Percentiles rank a stretch among this genome's conserved stretches.
Conservation (phyloP, 2,113 vertebrate genomes). For the Columba livia region DNA sequence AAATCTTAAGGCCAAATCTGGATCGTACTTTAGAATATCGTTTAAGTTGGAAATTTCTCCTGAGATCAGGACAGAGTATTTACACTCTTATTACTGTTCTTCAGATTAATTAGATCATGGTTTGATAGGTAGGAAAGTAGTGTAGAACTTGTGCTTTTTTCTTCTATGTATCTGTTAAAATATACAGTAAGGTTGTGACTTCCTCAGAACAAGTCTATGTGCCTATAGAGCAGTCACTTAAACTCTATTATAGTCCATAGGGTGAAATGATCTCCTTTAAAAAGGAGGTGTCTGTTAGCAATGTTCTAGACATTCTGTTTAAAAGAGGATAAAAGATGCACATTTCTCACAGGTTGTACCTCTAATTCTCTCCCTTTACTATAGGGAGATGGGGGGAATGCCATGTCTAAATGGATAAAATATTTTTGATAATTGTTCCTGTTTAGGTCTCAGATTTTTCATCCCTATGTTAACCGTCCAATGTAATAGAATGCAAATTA, state of each 20-base stretch:
- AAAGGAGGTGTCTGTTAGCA: not conserved
- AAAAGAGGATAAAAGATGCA: not conserved
- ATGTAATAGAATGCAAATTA: not conserved
- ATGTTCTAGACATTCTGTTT: not conserved
- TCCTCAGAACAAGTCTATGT: not conserved
- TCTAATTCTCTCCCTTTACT: not conserved
- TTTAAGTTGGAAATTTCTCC: not conserved
- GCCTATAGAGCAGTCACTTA: not conserved
- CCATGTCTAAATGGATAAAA: not conserved
- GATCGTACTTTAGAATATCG: not conserved
- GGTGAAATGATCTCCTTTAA: not conserved
- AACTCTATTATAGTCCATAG: not conserved
- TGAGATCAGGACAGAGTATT: not conserved
- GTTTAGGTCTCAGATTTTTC: not conserved
- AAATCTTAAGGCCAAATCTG: not conserved
- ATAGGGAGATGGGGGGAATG: not conserved
- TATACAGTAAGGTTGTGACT: not conserved
- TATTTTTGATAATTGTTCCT: not conserved
- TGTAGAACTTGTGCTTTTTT: not conserved
- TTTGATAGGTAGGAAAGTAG: not conserved
- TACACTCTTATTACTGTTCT: not conserved
- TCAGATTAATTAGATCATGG: not conserved
- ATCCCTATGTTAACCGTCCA: not conserved
- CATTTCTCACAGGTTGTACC: not conserved
- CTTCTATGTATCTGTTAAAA: not conserved